Evolutionary conservation across 2,888 invertebrate genomes (phyloP), one percentile per base, ranked within the genome.

Genomic region (Lepidocyrtinus sp.): DNA sequence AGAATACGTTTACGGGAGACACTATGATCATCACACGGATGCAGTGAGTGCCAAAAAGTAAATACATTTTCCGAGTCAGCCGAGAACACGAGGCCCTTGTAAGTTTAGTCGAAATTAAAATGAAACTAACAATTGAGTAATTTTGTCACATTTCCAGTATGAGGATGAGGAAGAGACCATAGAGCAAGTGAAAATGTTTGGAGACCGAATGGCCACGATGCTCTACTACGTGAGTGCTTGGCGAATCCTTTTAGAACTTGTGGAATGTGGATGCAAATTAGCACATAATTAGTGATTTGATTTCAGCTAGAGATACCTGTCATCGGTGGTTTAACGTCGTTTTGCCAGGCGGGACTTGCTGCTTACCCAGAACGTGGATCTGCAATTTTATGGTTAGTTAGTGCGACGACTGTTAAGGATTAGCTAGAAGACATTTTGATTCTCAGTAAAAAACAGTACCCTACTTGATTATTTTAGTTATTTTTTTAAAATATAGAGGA

Each of bases 361-460:
- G 46, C 68, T 1, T 9, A 25, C 45, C 45, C 61, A 1, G 68
- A 46, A 3, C 55, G 50, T 17, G 63, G 63, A 3, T 75, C 75
- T 19, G 75, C 75, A 15, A n/a, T 75, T n/a, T 62, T 75, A 1
- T 75, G 75, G 75, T 75, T n/a, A n/a, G n/a, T n/a, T n/a, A n/a
- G n/a, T n/a, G n/a, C n/a, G n/a, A n/a, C n/a, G n/a, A n/a, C n/a
- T n/a, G n/a, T n/a, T n/a, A n/a, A n/a, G n/a, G n/a, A n/a, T n/a
- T n/a, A n/a, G n/a, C n/a, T n/a, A n/a, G n/a, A n/a, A n/a, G n/a
- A n/a, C n/a, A n/a, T n/a, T n/a, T n/a, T n/a, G n/a, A n/a, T n/a
- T n/a, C n/a, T n/a, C n/a, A n/a, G n/a, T n/a, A 64, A 25, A 62
- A 21, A 21, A 21, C 55, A 55, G n/a, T 12, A 12, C 3, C 17